Base-by-base conservation (phyloP, 2,888 invertebrate genomes). In the Slavum lentiscoides region DNA sequence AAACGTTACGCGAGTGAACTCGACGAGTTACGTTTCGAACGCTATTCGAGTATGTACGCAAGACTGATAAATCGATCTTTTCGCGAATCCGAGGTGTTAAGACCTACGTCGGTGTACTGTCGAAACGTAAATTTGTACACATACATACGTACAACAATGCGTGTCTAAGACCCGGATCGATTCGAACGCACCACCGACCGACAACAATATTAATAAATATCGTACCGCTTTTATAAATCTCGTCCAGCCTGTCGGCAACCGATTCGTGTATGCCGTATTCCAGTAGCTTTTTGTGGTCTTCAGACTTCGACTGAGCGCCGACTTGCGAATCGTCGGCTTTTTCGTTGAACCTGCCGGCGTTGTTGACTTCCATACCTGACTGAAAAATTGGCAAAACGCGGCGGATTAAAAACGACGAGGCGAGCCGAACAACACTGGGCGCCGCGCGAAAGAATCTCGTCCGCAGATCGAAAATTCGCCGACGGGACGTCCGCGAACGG, bases 251-350 rank as follows among this genome's bases (percentile, higher is more conserved):
- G 86, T 92, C 93, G 86, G 97, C 96, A 85, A 94, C 93, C 90
- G 95, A 95, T 88, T 94, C 93, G 89, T 96, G 95, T 88, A 97
- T 92, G 88, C 97, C 97, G 91, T 96, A 96, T 87, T 96, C 95
- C 86, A 97, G 91, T 86, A 97, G 91, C 90, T 96, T 97, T 87
- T 93, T 92, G 89, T 94, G 96, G 89, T 97, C 96, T 88, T 94
- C 94, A 87, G 95, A 94, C 86, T 91, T 90, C 30, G 4, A 30
- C 88, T 91, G 90, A 87, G 89, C 88, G 86, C 91, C 91, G 58
- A 84, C 83, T 85, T 90, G 90, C 88, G 90, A 90, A 87, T 90
- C 69, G 1, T 64, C 90, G 86, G 90, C 90, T 87, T 90, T 90
- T 84, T 88, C 86, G 84, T 88, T 89, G 88, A 58, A 43, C 30